Conservation (phyloP, 2,113 vertebrate genomes). For the Tetrax tetrax region DNA sequence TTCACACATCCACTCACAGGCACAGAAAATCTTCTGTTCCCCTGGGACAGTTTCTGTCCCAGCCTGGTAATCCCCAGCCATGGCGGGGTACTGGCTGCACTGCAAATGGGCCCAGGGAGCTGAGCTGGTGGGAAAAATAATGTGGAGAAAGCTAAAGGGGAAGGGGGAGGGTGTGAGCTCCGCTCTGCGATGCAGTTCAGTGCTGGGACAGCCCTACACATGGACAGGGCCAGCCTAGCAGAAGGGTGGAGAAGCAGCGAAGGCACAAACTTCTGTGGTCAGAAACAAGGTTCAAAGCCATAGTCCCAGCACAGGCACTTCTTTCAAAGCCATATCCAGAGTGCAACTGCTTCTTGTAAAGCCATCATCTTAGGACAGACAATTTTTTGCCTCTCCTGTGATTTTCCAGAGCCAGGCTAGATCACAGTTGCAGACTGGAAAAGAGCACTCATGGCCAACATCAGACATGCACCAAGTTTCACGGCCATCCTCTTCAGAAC, state of each 20-base stretch:
- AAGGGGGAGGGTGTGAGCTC: not conserved
- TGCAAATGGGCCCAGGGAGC: not conserved
- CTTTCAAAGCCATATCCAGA: not conserved
- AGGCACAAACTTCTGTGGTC: not conserved
- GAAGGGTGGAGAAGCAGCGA: not conserved
- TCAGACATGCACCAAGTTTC: not conserved
- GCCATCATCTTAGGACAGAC: not conserved
- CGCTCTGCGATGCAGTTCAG: fast-evolving
- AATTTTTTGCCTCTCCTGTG: not conserved
- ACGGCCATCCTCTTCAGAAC: not conserved
- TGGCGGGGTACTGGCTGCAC: fast-evolving
- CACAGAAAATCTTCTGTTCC: not conserved
- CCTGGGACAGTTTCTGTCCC: not conserved
- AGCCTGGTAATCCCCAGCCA: not conserved
- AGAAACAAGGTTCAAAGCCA: not conserved
- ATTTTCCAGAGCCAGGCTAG: not conserved
- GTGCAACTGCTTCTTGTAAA: not conserved
- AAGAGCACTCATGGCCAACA: not conserved
- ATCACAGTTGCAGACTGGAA: not conserved
- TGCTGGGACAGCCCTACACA: not conserved
- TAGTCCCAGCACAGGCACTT: not conserved
- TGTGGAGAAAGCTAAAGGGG: not conserved
- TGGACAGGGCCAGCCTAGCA: not conserved
- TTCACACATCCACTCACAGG: not conserved
- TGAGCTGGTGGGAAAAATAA: not conserved